Evolutionary conservation across 1,140 invertebrate genomes (phyloP).

Genomic region (Psix sp.): DNA sequence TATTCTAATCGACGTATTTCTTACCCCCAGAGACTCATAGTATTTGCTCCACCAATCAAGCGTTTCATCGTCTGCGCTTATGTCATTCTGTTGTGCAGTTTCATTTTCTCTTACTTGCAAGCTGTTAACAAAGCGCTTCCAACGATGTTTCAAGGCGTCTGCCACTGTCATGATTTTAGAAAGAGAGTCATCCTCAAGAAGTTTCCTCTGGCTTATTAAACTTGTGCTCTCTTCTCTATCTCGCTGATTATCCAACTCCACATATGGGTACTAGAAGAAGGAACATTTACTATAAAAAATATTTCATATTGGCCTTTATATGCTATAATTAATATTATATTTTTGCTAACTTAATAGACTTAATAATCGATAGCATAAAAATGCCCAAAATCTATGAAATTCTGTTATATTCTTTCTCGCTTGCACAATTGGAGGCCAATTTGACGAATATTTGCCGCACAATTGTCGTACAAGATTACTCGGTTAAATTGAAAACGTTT

Average conservation of each 20-base stretch:
- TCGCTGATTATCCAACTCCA: conserved; percentile 58
- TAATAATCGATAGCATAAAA: too few species aligned
- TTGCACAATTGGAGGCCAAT: too few species aligned
- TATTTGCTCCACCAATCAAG: conserved; percentile 90
- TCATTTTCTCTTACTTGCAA: conserved; percentile 12
- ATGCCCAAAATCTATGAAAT: too few species aligned
- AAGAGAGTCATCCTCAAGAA: conserved; percentile 26
- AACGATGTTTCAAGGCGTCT: conserved; percentile 28
- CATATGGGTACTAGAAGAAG: too few species aligned
- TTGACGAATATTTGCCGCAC: too few species aligned
- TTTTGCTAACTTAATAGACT: too few species aligned
- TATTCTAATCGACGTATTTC: conserved; percentile 26
- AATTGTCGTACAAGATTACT: too few species aligned
- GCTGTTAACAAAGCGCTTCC: conserved; percentile 31
- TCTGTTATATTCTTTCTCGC: too few species aligned
- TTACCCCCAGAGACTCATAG: conserved; percentile 80
- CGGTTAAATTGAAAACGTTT: too few species aligned
- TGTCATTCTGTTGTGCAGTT: conserved; percentile 13
- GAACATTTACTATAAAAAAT: too few species aligned
- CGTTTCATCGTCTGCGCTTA: conserved; percentile 74
- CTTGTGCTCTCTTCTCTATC: conserved; percentile 63
- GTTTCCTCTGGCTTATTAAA: conserved; percentile 65
- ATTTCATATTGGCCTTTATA: too few species aligned
- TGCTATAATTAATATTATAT: too few species aligned
- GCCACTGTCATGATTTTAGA: conserved; percentile 47